Evolutionary conservation across 1,140 invertebrate genomes (phyloP).

Genomic region (Drosophila triauraria): DNA sequence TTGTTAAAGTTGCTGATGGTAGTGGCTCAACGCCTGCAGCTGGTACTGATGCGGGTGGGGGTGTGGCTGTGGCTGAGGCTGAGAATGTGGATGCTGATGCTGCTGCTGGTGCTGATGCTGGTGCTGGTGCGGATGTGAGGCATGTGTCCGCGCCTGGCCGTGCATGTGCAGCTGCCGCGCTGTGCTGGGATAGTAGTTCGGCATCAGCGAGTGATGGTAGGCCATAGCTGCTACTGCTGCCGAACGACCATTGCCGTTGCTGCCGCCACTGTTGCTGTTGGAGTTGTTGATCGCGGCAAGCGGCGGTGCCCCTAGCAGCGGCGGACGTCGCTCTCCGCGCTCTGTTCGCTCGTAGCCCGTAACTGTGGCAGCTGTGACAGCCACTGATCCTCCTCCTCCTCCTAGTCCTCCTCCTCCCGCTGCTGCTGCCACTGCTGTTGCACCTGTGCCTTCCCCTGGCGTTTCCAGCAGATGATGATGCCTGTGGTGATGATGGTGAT

Average conservation of each 20-base stretch:
- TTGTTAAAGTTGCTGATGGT: constrained; percentile 84
- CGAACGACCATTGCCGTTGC: constrained; percentile 21
- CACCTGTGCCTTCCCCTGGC: constrained; percentile 28
- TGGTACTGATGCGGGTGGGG: constrained; percentile 57
- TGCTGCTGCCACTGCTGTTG: constrained; percentile 19
- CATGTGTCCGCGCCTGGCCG: constrained; percentile 18
- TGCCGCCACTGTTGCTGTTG: constrained; percentile 8
- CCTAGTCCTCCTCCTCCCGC: too few species aligned
- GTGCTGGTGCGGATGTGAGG: constrained; percentile 32
- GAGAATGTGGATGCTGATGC: constrained; percentile 19
- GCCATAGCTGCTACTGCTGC: constrained; percentile 16
- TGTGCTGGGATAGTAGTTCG: constrained; percentile 43
- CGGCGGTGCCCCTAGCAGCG: constrained; percentile 33
- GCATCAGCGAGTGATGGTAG: constrained; percentile 54
- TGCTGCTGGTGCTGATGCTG: constrained; percentile 21
- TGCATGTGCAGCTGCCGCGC: constrained; percentile 31
- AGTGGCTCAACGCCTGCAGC: constrained; percentile 70
- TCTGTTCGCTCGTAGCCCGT: constrained; percentile 6
- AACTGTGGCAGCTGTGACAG: not conserved
- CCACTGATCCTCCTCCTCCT: too few species aligned
- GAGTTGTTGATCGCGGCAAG: not conserved
- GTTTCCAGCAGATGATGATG: constrained; percentile 74
- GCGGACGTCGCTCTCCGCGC: constrained; percentile 20
- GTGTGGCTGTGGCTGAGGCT: constrained; percentile 15
- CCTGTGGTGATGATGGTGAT: constrained; percentile 70